These are phyloP conservation scores for Anodontia alba DNA, from an alignment of 2,888 invertebrate genomes.

Conservation along the genomic window DNA sequence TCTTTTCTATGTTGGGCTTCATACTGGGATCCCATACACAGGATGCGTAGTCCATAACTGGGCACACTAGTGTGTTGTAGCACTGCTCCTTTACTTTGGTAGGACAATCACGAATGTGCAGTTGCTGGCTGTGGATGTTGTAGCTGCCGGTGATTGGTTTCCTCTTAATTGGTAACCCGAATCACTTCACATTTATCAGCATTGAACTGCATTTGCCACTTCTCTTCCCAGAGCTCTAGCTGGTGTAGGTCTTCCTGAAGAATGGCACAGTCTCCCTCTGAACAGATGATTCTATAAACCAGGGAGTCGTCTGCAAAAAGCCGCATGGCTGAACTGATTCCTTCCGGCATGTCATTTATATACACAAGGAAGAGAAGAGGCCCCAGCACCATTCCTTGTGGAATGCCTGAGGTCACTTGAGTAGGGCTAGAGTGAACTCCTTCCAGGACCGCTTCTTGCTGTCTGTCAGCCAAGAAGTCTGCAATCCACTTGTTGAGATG, in stretches of 20 bases:
- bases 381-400: not conserved
- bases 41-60: not conserved
- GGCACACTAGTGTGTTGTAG: not conserved
- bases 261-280: not conserved
- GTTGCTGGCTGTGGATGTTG: not conserved
- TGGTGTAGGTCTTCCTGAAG: not conserved
- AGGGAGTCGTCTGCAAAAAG: not conserved
- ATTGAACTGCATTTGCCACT: not conserved
- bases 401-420: not conserved
- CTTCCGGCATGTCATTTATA: not conserved
- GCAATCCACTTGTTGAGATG: too few species aligned
- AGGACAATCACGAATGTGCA: not conserved
- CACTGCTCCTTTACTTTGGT: not conserved
- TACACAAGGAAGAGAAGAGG: not conserved
- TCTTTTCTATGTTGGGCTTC: not conserved
- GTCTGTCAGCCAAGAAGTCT: too few species aligned
- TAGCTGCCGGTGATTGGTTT: not conserved
- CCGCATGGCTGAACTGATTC: not conserved
- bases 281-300: not conserved
- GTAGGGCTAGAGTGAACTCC: not conserved
- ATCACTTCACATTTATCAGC: not conserved
- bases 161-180: not conserved
- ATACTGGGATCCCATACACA: not conserved
- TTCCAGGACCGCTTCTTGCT: too few species aligned
- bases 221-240: not conserved